Evolutionary conservation across 1,140 invertebrate genomes (phyloP), one percentile per base, ranked within the genome.

Genomic region (Aradophagus sp.): DNA sequence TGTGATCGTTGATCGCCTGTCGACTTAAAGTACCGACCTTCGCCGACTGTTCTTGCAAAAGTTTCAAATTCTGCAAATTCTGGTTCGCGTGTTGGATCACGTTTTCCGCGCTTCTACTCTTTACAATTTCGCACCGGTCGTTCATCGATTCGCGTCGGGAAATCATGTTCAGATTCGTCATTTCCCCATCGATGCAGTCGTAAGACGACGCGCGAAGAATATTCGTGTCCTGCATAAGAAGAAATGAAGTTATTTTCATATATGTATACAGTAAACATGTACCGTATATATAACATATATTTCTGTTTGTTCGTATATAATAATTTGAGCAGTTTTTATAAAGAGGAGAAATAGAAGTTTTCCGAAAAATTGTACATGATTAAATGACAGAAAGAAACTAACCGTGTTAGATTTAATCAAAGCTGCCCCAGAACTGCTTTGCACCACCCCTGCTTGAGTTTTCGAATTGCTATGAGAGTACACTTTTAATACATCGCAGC

Each of bases 381-480:
- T n/a, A n/a, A n/a, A n/a, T n/a, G n/a, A n/a, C n/a, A n/a, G n/a
- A n/a, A n/a, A n/a, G n/a, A 68, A 39, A 65, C 67, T 59, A 16
- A 75, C 67, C 12, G 63, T 68, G 15, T 61, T 72, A 1, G 80
- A 80, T 59, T 86, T 84, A 58, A 85, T 80, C 13, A 86, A 63
- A 27, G 83, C 81, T 39, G 83, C 83, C 0, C 84, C 84, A 2
- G 84, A 85, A 38, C 76, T 84, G 35, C 84, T 85, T 38, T 81
- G 83, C 8, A 83, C 74, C 0, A 85, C 84, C 15, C 83, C 80
- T 0, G 77, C 61, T 26, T 80, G 75, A 14, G 80, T 75, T 56
- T 85, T 85, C 0, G 80, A 74, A 44, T 82, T 85, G n/a, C 78
- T 73, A n/a, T 77, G 76, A 1, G 83, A 76, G 32, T 86, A 86